Conservation (phyloP, 2,888 invertebrate genomes). For the Philonicus albiceps region DNA sequence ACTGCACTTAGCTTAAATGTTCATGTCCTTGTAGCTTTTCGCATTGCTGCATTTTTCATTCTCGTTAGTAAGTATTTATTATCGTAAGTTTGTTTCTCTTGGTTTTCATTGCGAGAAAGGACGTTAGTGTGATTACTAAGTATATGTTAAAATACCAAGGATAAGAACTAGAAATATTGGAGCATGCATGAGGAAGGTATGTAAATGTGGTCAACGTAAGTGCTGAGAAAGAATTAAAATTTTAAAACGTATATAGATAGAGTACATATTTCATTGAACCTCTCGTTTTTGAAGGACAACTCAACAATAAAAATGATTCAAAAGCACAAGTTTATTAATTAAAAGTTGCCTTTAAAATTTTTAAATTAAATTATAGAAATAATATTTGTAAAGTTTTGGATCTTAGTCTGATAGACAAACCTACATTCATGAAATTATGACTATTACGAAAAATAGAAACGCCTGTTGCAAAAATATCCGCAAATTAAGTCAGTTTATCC, state of each 20-base stretch:
- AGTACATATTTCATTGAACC: background rate
- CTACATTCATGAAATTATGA: no score
- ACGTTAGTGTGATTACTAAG: background rate
- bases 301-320: no score
- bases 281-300: background rate
- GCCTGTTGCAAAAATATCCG: no score
- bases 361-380: no score
- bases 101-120: background rate
- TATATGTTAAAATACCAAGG: background rate
- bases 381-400: no score
- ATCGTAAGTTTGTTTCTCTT: background rate
- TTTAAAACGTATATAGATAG: background rate
- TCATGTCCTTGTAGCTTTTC: background rate
- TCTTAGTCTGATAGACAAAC: no score
- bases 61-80: background rate
- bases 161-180: background rate
- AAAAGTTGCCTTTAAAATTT: no score
- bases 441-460: no score
- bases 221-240: background rate
- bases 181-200: background rate
- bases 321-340: no score
- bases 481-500: no score
- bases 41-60: background rate
- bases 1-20: background rate
- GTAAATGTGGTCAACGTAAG: background rate